Evolutionary conservation across 2,113 vertebrate genomes (phyloP), one percentile per base, ranked within the genome.

Genomic region (Grammomys surdaster): DNA sequence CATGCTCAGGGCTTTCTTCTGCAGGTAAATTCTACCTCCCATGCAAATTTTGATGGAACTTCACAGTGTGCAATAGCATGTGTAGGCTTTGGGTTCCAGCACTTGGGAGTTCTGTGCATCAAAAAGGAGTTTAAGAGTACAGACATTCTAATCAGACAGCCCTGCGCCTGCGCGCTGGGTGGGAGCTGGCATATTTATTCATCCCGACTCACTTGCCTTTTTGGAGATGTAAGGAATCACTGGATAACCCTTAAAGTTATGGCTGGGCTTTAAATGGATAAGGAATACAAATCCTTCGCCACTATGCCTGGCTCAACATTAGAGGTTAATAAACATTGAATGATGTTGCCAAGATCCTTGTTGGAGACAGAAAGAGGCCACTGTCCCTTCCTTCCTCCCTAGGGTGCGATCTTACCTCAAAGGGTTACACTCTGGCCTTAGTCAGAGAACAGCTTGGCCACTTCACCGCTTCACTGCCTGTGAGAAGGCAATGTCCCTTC

Each of bases 11-110:
- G 12, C 4, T 28, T 63, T 69, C 56, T 88, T 40, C 81, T 20
- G 1, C 36, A 51, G 26, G 28, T 95, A 51, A 33, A 65, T 28
- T 65, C 89, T 65, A 14, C 67, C 22, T 73, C 73, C 54, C 20
- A 5, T 40, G 93, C 76, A 95, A 90, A 92, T 85, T 1, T 72
- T 84, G 58, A 22, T 48, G 82, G 77, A 91, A 95, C 91, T 1
- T 19, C 33, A 56, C 20, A n/a, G 3, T 2, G 22, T 69, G 46
- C 54, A 89, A 84, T 16, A 84, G 43, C 75, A 26, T 40, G n/a
- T 19, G 13, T 5, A 36, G 12, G 20, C 48, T 88, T 67, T 84
- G 70, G 33, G 70, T 46, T 51, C 70, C 54, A 81, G 85, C 78
- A 43, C 11, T 3, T 36, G 5, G 76, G 58, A 10, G 16, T 13